Evolutionary conservation across 2,888 invertebrate species (phyloP).

Genomic region (Caenorhabditis japonica): DNA sequence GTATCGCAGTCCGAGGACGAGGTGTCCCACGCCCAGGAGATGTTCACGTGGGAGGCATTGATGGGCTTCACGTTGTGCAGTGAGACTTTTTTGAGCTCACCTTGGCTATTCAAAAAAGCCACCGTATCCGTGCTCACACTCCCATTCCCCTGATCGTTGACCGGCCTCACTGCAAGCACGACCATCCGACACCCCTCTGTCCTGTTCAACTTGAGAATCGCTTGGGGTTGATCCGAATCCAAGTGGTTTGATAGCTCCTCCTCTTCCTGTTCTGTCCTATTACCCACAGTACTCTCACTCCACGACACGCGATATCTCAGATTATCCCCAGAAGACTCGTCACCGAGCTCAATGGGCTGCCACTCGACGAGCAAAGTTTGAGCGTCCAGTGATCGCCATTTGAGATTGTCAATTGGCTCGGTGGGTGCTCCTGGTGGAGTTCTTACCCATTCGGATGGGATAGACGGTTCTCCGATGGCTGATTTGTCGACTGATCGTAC

Average conservation of each 20-base stretch:
- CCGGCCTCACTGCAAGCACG: slow-evolving; percentile 68
- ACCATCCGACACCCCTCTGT: slow-evolving; percentile 65
- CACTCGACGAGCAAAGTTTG: slow-evolving; percentile 71
- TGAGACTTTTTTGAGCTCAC: slow-evolving; percentile 62
- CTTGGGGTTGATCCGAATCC: slow-evolving; percentile 53
- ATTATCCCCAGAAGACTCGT: slow-evolving; percentile 62
- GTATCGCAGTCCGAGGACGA: slow-evolving; percentile 45
- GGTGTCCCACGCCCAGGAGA: slow-evolving; percentile 71
- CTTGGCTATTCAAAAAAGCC: slow-evolving; percentile 63
- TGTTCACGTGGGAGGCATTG: slow-evolving; percentile 70
- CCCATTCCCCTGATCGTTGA: slow-evolving; percentile 71
- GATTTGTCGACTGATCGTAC: slow-evolving; percentile 64
- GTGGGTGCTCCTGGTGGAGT: slow-evolving; percentile 68
- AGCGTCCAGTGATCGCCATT: slow-evolving; percentile 68
- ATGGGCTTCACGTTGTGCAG: slow-evolving; percentile 59
- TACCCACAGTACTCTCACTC: slow-evolving; percentile 55
- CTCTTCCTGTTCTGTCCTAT: slow-evolving; percentile 17
- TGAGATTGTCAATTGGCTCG: slow-evolving; percentile 57
- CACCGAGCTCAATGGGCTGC: slow-evolving; percentile 69
- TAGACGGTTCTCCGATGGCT: slow-evolving; percentile 64
- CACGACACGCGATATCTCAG: slow-evolving; percentile 72
- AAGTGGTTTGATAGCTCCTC: slow-evolving; percentile 17
- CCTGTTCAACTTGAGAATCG: slow-evolving; percentile 55
- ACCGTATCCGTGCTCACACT: slow-evolving; percentile 66
- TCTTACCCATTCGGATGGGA: slow-evolving; percentile 68